A percentile compares a stretch with the other conserved stretches of the same genome.
These are phyloP conservation scores for Burhinus oedicnemus DNA, from an alignment of 2,113 vertebrate genomes.

Conservation along the genomic window DNA sequence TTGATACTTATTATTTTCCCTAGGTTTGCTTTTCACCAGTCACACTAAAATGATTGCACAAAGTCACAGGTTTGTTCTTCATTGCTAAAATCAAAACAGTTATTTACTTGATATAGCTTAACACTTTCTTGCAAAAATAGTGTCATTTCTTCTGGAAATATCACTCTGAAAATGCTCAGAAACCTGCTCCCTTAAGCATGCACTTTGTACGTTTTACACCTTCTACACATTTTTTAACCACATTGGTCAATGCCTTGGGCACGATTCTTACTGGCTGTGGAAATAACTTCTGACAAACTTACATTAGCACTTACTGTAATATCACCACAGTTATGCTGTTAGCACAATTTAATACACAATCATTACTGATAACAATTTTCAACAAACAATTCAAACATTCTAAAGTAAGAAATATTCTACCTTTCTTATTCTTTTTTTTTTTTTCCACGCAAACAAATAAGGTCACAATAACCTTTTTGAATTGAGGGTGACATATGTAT, in stretches of 20 bases:
- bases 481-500: background rate
- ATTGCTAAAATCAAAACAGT: background rate
- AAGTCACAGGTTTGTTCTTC: conserved; percentile 10
- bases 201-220: background rate
- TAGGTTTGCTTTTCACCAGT: background rate
- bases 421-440: background rate
- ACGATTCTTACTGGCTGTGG: background rate
- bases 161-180: background rate
- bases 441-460: background rate
- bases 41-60: background rate
- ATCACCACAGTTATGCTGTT: background rate
- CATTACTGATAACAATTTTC: background rate
- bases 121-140: background rate
- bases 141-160: background rate
- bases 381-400: background rate
- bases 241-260: background rate
- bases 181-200: background rate
- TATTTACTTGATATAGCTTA: conserved; percentile 17
- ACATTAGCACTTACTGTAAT: background rate
- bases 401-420: background rate
- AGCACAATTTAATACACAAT: background rate
- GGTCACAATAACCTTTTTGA: background rate
- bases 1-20: background rate
- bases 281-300: background rate
- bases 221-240: background rate